Base-by-base conservation (phyloP, 2,797 vertebrate species). In the Cuculus canorus region DNA sequence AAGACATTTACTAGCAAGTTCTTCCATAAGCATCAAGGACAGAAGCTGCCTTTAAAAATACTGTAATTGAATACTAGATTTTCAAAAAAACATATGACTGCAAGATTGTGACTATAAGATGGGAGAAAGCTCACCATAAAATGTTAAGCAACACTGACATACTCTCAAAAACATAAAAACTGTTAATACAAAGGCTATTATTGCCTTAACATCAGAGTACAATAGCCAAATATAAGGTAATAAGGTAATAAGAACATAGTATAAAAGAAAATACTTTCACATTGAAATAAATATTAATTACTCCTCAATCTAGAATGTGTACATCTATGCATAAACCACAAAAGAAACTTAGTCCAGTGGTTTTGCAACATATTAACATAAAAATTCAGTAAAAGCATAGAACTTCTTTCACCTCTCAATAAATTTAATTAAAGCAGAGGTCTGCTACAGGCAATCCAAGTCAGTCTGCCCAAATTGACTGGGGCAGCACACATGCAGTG, bases 31-130 rank as follows among this genome's bases (percentile, higher is more conserved):
- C 32, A 80, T 21, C 16, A 69, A 11, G 9, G 41, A 60, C 50
- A 89, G 64, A 65, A 92, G 82, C 10, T 90, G 41, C 37, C 57
- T 86, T 68, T 57, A 90, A 60, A 93, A 94, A 53, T 47, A 45
- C 28, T 27, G 5, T 71, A 73, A 82, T 11, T 77, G 43, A 77
- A 45, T 73, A 90, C 53, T 35, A 80, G 22, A 71, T 83, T 91
- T 88, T 82, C 73, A 33, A 64, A 47, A 78, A 86, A 88, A 84
- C 22, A 79, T 10, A 30, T 1, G 8, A 61, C 57, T 86, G 48
- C 45, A 91, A 64, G 54, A 84, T 5, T 52, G 27, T 60, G 57
- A 60, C 66, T 82, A 30, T 71, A 76, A 76, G 39, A 84, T 43
- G 27, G 23, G 43, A 85, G 30, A 45, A 77, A 85, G 56, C 27